phyloP scores from a whole-genome alignment of 2,113 vertebrate genomes.

The Bubalus kerabau region DNA sequence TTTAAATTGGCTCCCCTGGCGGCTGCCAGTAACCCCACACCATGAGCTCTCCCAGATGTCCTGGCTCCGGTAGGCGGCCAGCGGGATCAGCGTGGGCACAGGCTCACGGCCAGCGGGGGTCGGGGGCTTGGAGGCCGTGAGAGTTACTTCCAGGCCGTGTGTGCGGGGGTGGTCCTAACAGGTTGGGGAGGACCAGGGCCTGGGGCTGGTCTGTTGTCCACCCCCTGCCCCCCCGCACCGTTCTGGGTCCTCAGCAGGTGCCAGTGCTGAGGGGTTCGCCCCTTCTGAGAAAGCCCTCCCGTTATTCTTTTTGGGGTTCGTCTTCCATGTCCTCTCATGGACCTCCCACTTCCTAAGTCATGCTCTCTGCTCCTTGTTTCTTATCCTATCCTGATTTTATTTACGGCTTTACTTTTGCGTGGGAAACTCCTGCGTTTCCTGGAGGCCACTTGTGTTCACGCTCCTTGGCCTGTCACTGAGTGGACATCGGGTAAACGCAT shows the following conservation, averaged over 20 bases:
- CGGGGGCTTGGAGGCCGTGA: fast-evolving
- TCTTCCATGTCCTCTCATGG: fast-evolving
- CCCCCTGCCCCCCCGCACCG: fast-evolving
- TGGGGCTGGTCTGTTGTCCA: not conserved
- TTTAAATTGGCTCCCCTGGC: fast-evolving
- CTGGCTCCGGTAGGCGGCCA: not conserved
- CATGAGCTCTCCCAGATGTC: not conserved
- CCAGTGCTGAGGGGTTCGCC: not conserved
- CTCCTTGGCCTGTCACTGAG: not conserved
- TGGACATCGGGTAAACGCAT: not conserved
- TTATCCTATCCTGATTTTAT: not conserved
- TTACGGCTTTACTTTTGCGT: not conserved
- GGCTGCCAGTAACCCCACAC: not conserved
- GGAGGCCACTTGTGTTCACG: not conserved
- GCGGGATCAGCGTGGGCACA: not conserved
- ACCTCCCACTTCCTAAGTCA: too few relatives aligned
- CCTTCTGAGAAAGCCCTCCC: not conserved
- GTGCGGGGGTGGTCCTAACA: not conserved
- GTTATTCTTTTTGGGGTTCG: not conserved
- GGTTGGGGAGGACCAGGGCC: not conserved
- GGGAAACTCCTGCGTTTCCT: not conserved
- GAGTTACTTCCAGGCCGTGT: not conserved
- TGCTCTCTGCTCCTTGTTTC: not conserved
- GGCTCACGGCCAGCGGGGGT: not conserved
- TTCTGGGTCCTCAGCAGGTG: not conserved